Conservation (phyloP, 1,140 invertebrate species). For the Nylanderia fulva region DNA sequence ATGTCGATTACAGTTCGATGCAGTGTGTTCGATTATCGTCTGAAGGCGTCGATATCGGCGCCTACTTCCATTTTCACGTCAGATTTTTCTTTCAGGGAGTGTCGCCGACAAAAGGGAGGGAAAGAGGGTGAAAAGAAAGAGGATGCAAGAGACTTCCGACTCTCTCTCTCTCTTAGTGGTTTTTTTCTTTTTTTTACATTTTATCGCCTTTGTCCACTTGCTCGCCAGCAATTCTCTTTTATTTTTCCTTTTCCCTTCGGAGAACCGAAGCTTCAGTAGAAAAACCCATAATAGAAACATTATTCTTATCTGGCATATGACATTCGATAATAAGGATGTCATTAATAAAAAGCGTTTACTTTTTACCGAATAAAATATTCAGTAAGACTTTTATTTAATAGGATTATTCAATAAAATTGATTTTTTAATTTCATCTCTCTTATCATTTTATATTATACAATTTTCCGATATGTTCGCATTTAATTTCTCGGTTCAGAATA, state of each 20-base stretch:
- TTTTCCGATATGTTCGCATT: too few relatives aligned
- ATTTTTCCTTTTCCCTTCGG: background rate
- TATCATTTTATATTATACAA: background rate
- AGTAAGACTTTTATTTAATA: too few relatives aligned
- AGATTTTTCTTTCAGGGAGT: constrained; percentile 27
- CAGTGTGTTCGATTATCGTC: constrained; percentile 43
- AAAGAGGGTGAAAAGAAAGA: background rate
- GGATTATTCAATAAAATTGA: too few relatives aligned
- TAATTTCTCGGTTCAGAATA: too few relatives aligned
- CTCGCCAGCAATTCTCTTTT: background rate
- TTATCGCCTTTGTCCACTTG: constrained; percentile 53
- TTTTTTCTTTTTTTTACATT: constrained; percentile 38
- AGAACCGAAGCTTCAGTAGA: background rate
- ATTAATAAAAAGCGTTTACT: constrained; percentile 3
- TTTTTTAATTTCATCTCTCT: background rate
- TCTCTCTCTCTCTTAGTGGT: background rate
- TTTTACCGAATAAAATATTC: background rate
- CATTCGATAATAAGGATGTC: background rate
- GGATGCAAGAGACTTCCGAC: background rate
- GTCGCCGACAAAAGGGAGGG: constrained; percentile 2
- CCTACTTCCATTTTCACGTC: constrained; percentile 52
- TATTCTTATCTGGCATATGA: background rate
- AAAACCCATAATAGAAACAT: constrained; percentile 25
- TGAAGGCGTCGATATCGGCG: constrained; percentile 33
- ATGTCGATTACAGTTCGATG: constrained; percentile 48